A percentile compares a stretch with the other conserved stretches of the same genome.
phyloP scores from a whole-genome alignment of 1,140 invertebrate genomes.

The Nasonia vitripennis region DNA sequence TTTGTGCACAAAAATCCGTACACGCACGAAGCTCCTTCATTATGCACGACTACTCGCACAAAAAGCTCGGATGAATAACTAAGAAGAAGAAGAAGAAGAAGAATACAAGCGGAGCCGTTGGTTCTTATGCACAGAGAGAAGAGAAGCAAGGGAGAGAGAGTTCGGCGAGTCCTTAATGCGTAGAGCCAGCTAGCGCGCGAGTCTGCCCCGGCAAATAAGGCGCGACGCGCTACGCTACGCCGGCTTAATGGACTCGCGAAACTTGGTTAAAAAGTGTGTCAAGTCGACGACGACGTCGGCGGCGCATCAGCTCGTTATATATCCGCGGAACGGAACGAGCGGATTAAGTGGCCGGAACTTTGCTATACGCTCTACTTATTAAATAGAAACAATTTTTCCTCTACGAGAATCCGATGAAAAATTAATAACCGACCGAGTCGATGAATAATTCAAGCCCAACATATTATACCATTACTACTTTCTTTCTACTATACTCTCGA shows the following conservation, averaged over 20 bases:
- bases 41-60: not conserved
- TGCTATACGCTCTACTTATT: not conserved
- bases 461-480: too few species aligned
- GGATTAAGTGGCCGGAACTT: constrained; percentile 9
- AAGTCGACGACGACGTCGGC: not conserved
- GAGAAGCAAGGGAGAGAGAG: too few species aligned
- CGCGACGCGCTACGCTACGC: not conserved
- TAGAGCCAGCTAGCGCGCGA: too few species aligned
- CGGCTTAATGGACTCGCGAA: constrained; percentile 13
- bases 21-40: not conserved
- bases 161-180: too few species aligned
- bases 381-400: too few species aligned
- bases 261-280: constrained; percentile 17
- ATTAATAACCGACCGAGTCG: not conserved
- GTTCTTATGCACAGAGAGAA: too few species aligned
- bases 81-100: constrained; percentile 55
- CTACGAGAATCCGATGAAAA: not conserved
- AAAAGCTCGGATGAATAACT: not conserved
- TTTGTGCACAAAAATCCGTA: too few species aligned
- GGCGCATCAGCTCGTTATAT: not conserved
- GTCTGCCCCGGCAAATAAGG: not conserved
- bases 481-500: too few species aligned
- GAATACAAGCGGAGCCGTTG: constrained; percentile 9
- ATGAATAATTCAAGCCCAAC: too few species aligned
- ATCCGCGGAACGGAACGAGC: not conserved